phyloP scores from a whole-genome alignment of 2,797 vertebrate genomes.

The Sebastes hopkinsi region DNA sequence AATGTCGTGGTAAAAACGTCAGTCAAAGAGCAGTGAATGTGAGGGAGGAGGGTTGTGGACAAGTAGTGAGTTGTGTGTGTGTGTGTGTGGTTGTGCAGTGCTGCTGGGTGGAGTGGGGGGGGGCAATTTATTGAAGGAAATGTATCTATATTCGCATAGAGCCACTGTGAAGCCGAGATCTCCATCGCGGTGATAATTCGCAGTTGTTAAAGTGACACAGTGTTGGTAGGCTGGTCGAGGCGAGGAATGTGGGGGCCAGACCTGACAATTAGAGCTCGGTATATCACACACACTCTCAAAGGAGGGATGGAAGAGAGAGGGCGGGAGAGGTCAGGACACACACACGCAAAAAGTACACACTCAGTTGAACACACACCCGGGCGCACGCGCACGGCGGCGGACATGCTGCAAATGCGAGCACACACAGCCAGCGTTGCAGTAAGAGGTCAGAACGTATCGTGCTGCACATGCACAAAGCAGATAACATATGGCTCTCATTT shows the following conservation, averaged over 20 bases:
- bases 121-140: constrained; percentile 92
- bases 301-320: constrained; percentile 60
- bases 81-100: neutral
- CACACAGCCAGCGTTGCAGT: neutral
- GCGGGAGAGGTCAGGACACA: constrained; percentile 57
- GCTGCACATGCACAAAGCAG: constrained; percentile 7
- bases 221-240: constrained; percentile 85
- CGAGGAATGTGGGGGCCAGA: constrained; percentile 85
- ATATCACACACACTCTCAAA: constrained; percentile 76
- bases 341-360: constrained; percentile 33
- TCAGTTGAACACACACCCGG: constrained; percentile 13
- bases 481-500: constrained; percentile 47
- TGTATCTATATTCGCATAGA: constrained; percentile 91
- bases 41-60: constrained; percentile 65
- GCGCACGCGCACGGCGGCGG: neutral
- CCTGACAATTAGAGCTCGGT: constrained; percentile 87
- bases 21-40: constrained; percentile 80
- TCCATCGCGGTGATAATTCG: constrained; percentile 94
- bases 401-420: constrained; percentile 27
- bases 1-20: constrained; percentile 94
- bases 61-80: constrained; percentile 71
- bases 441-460: constrained; percentile 17
- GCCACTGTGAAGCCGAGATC: constrained; percentile 88
- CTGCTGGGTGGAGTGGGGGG: neutral
- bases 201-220: constrained; percentile 94